phyloP scores from a whole-genome alignment of 2,888 invertebrate genomes.

The Argyresthia goedartella region DNA sequence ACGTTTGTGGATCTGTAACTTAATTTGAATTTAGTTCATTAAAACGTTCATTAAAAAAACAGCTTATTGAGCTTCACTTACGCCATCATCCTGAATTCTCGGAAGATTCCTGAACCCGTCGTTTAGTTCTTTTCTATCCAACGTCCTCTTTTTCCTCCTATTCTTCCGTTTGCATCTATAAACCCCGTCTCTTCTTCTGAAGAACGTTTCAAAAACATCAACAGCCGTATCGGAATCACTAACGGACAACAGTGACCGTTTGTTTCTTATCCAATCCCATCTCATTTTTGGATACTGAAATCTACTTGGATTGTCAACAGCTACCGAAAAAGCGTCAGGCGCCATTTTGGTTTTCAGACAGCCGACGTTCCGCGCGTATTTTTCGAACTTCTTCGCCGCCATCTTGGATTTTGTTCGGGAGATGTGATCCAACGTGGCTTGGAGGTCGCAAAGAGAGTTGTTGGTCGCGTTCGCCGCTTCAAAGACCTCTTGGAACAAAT shows the following conservation, averaged over 20 bases:
- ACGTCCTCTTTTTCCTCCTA: conserved; percentile 17
- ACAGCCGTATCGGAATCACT: conserved; percentile 11
- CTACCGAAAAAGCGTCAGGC: conserved; percentile 8
- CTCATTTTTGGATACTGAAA: not conserved
- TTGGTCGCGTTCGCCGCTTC: conserved; percentile 12
- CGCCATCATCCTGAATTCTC: conserved; percentile 18
- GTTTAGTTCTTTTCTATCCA: conserved; percentile 14
- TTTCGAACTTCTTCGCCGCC: conserved; percentile 19
- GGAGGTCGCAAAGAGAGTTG: conserved; percentile 27
- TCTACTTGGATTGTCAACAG: not conserved
- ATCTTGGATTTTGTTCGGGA: conserved; percentile 14
- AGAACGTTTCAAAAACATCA: conserved; percentile 22
- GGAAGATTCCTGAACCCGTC: conserved; percentile 24
- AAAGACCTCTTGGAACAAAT: conserved; percentile 47
- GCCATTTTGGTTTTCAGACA: conserved; percentile 23
- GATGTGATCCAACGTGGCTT: conserved; percentile 24
- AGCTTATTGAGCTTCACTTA: too few relatives aligned
- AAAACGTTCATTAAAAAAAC: too few relatives aligned
- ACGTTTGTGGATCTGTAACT: too few relatives aligned
- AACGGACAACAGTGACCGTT: conserved; percentile 17
- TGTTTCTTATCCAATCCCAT: conserved; percentile 34
- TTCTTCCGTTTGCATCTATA: conserved; percentile 22
- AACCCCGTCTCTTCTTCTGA: conserved; percentile 26
- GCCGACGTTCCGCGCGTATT: conserved; percentile 21
- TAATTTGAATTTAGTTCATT: not conserved